Evolutionary conservation across 1,140 invertebrate genomes (phyloP).

Genomic region (Lutraria rhynchaena): DNA sequence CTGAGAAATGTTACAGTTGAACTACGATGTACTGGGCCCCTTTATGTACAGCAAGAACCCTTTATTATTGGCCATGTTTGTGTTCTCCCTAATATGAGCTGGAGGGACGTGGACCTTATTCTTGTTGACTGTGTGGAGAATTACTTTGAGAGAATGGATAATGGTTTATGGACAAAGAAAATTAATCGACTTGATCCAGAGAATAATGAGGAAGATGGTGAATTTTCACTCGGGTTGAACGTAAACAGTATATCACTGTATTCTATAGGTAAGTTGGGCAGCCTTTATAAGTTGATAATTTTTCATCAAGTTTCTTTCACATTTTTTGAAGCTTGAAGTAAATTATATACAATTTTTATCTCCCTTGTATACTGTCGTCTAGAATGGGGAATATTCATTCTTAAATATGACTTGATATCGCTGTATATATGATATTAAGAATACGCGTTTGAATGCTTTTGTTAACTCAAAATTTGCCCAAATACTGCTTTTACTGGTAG

Average conservation of each 20-base stretch:
- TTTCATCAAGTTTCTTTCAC: no score
- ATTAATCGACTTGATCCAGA: slow-evolving; percentile 72
- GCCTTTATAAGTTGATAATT: no score
- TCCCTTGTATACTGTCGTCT: no score
- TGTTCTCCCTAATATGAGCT: slow-evolving; percentile 66
- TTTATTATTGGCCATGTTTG: slow-evolving; percentile 72
- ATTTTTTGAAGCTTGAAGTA: no score
- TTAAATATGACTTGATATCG: no score
- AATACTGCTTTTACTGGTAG: no score
- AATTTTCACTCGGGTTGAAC: slow-evolving; percentile 74
- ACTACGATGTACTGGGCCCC: slow-evolving; percentile 31
- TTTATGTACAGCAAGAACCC: slow-evolving; percentile 47
- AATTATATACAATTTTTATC: no score
- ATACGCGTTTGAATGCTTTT: no score
- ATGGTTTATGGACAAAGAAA: slow-evolving; percentile 75
- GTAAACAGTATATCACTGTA: slow-evolving; percentile 71
- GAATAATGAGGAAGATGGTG: slow-evolving; percentile 37
- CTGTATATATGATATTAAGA: no score
- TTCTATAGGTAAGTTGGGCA: slow-evolving; percentile 77
- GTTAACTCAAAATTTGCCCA: no score
- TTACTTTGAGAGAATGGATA: slow-evolving; percentile 72
- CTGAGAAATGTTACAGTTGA: slow-evolving; percentile 43
- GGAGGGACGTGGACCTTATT: slow-evolving; percentile 72
- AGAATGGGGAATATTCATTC: no score
- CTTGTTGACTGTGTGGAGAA: slow-evolving; percentile 63